Base-by-base conservation (phyloP, 2,888 invertebrate genomes). In the Andrena camellia region DNA sequence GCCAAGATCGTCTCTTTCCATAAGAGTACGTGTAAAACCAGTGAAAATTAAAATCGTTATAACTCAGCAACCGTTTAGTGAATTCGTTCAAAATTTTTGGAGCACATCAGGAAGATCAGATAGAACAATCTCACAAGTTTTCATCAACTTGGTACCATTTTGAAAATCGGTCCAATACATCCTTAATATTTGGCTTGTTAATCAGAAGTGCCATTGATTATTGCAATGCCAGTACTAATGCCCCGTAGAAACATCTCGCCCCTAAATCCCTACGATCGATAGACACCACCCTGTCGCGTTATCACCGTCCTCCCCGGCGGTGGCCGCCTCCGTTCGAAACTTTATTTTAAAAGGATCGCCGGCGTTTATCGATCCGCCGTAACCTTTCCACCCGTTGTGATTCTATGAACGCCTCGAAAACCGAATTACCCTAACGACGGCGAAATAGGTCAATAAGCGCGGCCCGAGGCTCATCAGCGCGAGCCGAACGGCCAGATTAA, bases 281-380 rank as follows among this genome's bases (percentile, higher is more conserved):
- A 63, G 4, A 42, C 63, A 35, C 42, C 13, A 20, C 26, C 29
- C 7, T 1, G 42, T 1, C 4, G 6, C 35, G 10, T 35, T 10
- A 54, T 13, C 29, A 13, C n/a, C 33, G 8, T 13, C 5, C 5
- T 10, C 29, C 17, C 33, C 54, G 35, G 0, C 26, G 17, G 50
- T 62, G n/a, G 3, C 26, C 52, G 3, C n/a, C 52, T 23, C 64
- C n/a, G 0, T 17, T 17, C 62, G 23, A 57, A 50, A 63, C 71
- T 81, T 81, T 78, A 81, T 81, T 81, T 78, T 50, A 81, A 81
- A 81, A 63, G 54, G 23, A 59, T 48, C 6, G 23, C 67, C 63
- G 20, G 4, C 60, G 54, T n/a, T 17, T 48, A 81, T 81, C 79
- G 78, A 78, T 72, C 66, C 62, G 20, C 48, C 64, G 35, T 57